These are phyloP conservation scores for Microtus ochrogaster DNA, from an alignment of 2,113 vertebrate species.

Conservation along the genomic window DNA sequence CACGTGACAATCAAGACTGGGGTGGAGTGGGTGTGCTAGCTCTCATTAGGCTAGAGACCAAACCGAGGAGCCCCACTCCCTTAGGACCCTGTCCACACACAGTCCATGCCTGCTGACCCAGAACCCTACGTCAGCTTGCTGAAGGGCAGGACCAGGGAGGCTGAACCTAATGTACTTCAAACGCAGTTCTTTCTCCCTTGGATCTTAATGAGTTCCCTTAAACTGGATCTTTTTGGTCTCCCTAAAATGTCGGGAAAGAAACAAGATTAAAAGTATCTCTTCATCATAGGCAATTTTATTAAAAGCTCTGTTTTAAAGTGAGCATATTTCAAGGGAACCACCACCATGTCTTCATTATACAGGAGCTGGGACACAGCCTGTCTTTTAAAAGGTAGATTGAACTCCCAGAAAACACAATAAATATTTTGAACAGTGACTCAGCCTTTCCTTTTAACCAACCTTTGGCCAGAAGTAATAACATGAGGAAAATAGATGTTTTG, in stretches of 20 bases:
- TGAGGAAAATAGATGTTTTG: slow-evolving; percentile 64
- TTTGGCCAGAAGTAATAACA: slow-evolving; percentile 56
- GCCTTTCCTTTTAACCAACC: slow-evolving; percentile 32
- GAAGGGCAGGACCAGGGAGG: slow-evolving; percentile 3
- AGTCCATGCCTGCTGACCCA: neutral
- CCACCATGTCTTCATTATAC: neutral
- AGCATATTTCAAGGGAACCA: neutral
- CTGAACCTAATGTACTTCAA: slow-evolving; percentile 59
- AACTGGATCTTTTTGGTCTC: slow-evolving; percentile 38
- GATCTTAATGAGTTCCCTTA: slow-evolving; percentile 67
- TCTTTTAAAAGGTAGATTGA: slow-evolving; percentile 42
- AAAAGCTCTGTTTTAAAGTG: slow-evolving; percentile 50
- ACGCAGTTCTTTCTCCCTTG: neutral
- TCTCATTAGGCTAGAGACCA: neutral
- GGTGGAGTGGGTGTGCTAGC: neutral
- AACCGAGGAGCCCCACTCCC: neutral
- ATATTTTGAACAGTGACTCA: slow-evolving; percentile 43
- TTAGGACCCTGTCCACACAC: slow-evolving; percentile 10
- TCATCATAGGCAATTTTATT: slow-evolving; percentile 22
- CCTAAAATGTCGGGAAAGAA: slow-evolving; percentile 47
- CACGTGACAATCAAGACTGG: slow-evolving; percentile 5
- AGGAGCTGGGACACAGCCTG: slow-evolving; percentile 15
- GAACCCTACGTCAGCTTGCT: neutral
- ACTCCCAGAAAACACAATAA: slow-evolving; percentile 49
- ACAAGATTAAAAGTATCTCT: slow-evolving; percentile 39